phyloP scores from a whole-genome alignment of 2,797 vertebrate species.

The Ptychobarbus kaznakovi region DNA sequence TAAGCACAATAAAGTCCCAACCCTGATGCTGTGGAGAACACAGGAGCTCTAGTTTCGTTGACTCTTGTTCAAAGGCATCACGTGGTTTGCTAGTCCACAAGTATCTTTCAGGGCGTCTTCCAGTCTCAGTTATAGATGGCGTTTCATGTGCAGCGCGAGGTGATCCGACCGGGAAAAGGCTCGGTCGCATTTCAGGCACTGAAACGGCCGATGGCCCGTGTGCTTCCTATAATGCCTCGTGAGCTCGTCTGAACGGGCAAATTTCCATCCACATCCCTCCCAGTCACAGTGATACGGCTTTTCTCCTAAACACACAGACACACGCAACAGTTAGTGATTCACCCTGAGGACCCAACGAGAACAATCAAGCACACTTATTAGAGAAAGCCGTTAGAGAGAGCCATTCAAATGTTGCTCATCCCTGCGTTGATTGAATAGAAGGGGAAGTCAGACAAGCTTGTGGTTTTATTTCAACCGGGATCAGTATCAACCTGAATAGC shows the following conservation, averaged over 20 bases:
- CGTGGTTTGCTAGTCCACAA: constrained; percentile 56
- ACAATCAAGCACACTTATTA: neutral
- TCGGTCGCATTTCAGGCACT: constrained; percentile 85
- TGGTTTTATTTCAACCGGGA: constrained; percentile 73
- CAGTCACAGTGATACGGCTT: constrained; percentile 89
- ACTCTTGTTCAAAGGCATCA: constrained; percentile 82
- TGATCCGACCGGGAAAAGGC: constrained; percentile 87
- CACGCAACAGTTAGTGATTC: neutral
- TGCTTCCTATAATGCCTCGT: constrained; percentile 87
- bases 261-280: constrained; percentile 88
- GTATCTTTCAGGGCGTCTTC: constrained; percentile 14
- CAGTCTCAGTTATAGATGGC: constrained; percentile 77
- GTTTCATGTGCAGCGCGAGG: constrained; percentile 86
- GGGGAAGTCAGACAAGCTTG: constrained; percentile 54
- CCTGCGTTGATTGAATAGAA: constrained; percentile 68
- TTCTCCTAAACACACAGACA: constrained; percentile 76
- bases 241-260: constrained; percentile 85
- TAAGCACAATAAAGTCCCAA: neutral
- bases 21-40: constrained; percentile 75
- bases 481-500: constrained; percentile 68
- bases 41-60: constrained; percentile 70
- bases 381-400: constrained; percentile 48
- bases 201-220: constrained; percentile 84
- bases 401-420: constrained; percentile 62
- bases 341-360: constrained; percentile 5